Percentiles rank a stretch among this genome's conserved stretches.
phyloP scores from a whole-genome alignment of 2,888 invertebrate species.

The Melipona bicolor region DNA sequence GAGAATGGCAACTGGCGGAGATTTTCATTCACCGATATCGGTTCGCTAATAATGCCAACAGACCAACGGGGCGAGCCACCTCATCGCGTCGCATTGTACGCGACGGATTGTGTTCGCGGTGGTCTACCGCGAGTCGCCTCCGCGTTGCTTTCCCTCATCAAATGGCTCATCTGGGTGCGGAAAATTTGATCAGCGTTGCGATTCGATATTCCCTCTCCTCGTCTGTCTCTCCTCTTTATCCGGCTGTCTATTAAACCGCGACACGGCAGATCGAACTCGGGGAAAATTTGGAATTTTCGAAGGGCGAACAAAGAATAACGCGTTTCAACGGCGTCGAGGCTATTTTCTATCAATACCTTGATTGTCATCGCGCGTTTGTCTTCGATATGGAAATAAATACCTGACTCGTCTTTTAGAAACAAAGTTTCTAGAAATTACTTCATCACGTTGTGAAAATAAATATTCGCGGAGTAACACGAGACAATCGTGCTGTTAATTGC shows the following conservation, averaged over 20 bases:
- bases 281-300: slow-evolving; percentile 6
- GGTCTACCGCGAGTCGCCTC: slow-evolving; percentile 47
- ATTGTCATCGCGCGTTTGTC: not conserved
- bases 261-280: not conserved
- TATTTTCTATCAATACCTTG: not conserved
- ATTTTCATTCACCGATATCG: slow-evolving; percentile 65
- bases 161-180: slow-evolving; percentile 42
- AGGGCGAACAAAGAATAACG: slow-evolving; percentile 8
- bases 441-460: not conserved
- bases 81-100: slow-evolving; percentile 45
- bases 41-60: slow-evolving; percentile 57
- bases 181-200: slow-evolving; percentile 49
- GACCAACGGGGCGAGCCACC: slow-evolving; percentile 16
- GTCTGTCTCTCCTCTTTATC: slow-evolving; percentile 15
- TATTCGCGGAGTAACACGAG: too few species aligned
- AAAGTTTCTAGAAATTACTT: too few species aligned
- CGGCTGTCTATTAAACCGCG: slow-evolving; percentile 37
- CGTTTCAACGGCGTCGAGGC: not conserved
- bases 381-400: not conserved
- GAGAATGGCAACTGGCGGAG: slow-evolving; percentile 50
- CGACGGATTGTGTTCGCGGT: slow-evolving; percentile 43
- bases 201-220: slow-evolving; percentile 30
- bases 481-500: too few species aligned
- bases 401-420: not conserved
- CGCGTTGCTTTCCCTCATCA: slow-evolving; percentile 32